Conservation (phyloP, 2,888 invertebrate genomes). For the Nysson spinosus region DNA sequence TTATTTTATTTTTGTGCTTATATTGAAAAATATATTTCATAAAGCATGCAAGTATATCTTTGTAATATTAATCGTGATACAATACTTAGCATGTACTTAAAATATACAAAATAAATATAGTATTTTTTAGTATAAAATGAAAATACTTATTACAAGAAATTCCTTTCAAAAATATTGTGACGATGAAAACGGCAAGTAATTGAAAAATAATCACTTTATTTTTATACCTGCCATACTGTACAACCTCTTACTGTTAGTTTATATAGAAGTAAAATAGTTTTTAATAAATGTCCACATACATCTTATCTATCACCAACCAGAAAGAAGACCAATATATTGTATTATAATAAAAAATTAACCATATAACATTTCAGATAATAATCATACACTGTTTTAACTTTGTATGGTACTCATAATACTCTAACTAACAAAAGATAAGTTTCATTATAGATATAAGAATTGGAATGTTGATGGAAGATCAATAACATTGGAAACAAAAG, state of each 20-base stretch:
- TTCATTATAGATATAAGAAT: conserved; percentile 39
- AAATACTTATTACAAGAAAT: not conserved
- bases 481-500: too few relatives aligned
- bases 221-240: conserved; percentile 32
- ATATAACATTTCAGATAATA: not conserved
- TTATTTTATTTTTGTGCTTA: conserved; percentile 7
- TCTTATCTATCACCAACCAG: conserved; percentile 5
- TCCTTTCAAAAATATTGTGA: too few relatives aligned
- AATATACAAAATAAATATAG: not conserved
- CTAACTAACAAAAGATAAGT: conserved; percentile 33
- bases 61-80: not conserved
- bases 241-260: conserved; percentile 32
- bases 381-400: not conserved
- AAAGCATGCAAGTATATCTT: conserved; percentile 1
- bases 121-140: not conserved
- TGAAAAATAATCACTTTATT: conserved; percentile 46
- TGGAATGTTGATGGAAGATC: conserved; percentile 31
- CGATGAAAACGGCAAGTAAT: conserved; percentile 15
- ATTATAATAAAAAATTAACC: conserved; percentile 4
- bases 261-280: conserved; percentile 20
- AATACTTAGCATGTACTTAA: conserved; percentile 22
- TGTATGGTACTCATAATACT: not conserved
- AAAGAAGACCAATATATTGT: not conserved
- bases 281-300: conserved; percentile 22
- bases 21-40: conserved; percentile 2